phyloP scores from a whole-genome alignment of 2,888 invertebrate genomes.

The Tanypteryx hageni region DNA sequence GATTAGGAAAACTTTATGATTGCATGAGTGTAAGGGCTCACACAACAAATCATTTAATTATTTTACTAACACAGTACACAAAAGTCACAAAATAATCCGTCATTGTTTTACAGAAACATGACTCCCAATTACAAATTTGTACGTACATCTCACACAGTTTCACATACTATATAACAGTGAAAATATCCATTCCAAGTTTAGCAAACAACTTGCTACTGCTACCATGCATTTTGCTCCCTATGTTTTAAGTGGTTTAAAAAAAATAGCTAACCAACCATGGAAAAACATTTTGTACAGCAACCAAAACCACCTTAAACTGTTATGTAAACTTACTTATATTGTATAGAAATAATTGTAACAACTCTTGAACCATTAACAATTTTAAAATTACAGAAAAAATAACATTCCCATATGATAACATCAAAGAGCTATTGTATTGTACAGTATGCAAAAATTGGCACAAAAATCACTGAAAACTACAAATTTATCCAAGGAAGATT shows the following conservation, averaged over 20 bases:
- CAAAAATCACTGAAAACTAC: neutral
- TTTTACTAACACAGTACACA: conserved; percentile 62
- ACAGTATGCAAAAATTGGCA: neutral
- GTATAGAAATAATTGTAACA: neutral
- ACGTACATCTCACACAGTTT: conserved; percentile 60
- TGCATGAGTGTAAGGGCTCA: conserved; percentile 60
- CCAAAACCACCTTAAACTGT: neutral
- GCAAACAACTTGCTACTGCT: conserved; percentile 53
- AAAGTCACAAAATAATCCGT: conserved; percentile 64
- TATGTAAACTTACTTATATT: neutral
- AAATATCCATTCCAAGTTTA: conserved; percentile 56
- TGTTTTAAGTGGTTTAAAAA: conserved; percentile 48
- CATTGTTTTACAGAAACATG: conserved; percentile 64
- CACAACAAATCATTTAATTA: conserved; percentile 35
- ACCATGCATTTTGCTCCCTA: conserved; percentile 59
- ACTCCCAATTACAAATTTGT: conserved; percentile 62
- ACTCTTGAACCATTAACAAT: conserved; percentile 24
- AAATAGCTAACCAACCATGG: neutral
- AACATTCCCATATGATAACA: neutral
- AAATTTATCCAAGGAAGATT: too few species aligned
- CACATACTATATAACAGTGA: conserved; percentile 53
- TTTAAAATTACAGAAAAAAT: conserved; percentile 27
- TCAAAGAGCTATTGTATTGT: conserved; percentile 40
- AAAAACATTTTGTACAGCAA: neutral
- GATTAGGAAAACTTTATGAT: neutral